phyloP scores from a whole-genome alignment of 2,113 vertebrate genomes.

The Nyctereutes procyonoides region DNA sequence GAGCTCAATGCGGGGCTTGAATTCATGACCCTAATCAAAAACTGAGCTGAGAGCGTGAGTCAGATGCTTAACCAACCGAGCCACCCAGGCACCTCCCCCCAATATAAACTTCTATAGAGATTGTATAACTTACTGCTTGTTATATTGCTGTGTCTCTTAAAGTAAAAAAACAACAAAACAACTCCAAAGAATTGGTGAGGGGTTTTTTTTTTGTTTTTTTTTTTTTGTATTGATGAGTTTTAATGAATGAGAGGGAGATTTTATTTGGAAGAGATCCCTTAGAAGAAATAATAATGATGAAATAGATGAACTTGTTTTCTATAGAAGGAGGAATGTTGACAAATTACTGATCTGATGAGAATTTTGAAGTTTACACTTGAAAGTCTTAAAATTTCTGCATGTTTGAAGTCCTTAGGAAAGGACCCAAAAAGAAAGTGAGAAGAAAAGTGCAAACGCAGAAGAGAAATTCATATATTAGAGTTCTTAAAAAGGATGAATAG shows the following conservation, averaged over 20 bases:
- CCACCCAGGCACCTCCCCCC: not conserved
- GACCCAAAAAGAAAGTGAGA: not conserved
- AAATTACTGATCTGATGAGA: not conserved
- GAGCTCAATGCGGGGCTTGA: not conserved
- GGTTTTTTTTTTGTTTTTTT: not conserved
- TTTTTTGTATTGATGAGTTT: not conserved
- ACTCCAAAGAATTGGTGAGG: not conserved
- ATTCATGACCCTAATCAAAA: not conserved
- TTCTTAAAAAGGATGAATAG: not conserved
- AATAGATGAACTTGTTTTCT: constrained; percentile 54
- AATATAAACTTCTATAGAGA: not conserved
- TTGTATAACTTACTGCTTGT: constrained; percentile 19
- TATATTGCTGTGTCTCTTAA: not conserved
- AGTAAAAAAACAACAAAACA: not conserved
- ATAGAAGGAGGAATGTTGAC: not conserved
- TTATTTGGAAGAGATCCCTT: not conserved
- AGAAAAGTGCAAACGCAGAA: not conserved
- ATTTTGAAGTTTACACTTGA: constrained; percentile 5
- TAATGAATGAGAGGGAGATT: not conserved
- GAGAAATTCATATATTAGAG: not conserved
- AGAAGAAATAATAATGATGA: not conserved
- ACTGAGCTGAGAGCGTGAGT: not conserved
- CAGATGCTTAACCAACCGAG: not conserved
- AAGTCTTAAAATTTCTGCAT: not conserved
- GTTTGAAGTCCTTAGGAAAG: constrained; percentile 7